phyloP scores from a whole-genome alignment of 2,797 vertebrate genomes.

The Siniperca scherzeri region DNA sequence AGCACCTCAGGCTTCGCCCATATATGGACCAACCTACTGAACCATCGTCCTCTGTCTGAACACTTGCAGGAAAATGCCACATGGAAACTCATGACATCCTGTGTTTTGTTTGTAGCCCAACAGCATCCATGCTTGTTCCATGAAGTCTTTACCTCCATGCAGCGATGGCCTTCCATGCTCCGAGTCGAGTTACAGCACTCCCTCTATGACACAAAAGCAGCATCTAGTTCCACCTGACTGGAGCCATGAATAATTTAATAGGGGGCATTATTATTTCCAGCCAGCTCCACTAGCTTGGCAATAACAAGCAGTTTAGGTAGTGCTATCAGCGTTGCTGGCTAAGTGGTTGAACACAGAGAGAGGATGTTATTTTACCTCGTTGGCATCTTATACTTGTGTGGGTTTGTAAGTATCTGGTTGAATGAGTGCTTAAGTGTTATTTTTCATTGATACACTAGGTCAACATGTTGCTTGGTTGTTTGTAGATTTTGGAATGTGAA shows the following conservation, averaged over 20 bases:
- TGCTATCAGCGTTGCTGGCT: constrained; percentile 65
- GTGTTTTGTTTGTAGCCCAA: constrained; percentile 56
- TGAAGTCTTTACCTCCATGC: constrained; percentile 56
- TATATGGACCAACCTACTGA: constrained; percentile 56
- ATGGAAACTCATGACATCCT: constrained; percentile 63
- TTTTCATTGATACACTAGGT: constrained; percentile 44
- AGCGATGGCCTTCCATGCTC: constrained; percentile 60
- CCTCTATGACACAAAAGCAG: constrained; percentile 86
- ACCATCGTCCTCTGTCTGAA: constrained; percentile 63
- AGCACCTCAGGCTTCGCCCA: constrained; percentile 52
- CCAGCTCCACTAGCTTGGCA: constrained; percentile 72
- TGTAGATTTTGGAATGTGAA: constrained; percentile 30
- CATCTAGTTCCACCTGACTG: constrained; percentile 84
- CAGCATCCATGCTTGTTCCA: constrained; percentile 58
- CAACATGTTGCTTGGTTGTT: constrained; percentile 51
- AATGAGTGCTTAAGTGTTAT: constrained; percentile 61
- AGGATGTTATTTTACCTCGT: constrained; percentile 77
- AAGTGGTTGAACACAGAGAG: constrained; percentile 75
- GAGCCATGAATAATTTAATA: constrained; percentile 92
- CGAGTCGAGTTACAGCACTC: constrained; percentile 86
- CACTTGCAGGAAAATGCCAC: constrained; percentile 63
- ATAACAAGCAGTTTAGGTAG: constrained; percentile 65
- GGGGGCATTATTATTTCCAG: constrained; percentile 76
- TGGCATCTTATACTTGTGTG: constrained; percentile 73
- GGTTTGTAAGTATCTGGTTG: constrained; percentile 77